A percentile compares a stretch with the other conserved stretches of the same genome.
Conservation (phyloP, 2,113 vertebrate species). For the Baryphthengus martii region DNA sequence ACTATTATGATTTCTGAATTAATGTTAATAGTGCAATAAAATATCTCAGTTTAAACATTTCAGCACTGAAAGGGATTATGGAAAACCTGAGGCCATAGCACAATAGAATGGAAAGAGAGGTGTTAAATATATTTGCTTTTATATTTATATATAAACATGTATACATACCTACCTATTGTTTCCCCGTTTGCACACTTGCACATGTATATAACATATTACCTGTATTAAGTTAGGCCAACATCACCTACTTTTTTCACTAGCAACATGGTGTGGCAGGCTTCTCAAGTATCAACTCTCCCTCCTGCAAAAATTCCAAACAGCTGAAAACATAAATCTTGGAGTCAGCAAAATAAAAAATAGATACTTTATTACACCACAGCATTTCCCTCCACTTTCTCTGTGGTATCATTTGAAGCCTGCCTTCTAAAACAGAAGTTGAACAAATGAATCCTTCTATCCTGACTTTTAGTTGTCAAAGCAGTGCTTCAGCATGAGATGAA, state of each 20-base stretch:
- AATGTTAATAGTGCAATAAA: background rate
- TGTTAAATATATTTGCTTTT: background rate
- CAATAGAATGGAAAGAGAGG: background rate
- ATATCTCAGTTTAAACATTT: background rate
- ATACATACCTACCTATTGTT: background rate
- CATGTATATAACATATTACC: fast-evolving
- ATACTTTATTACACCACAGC: conserved; percentile 32
- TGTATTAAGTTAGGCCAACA: background rate
- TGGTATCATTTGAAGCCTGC: conserved; percentile 73
- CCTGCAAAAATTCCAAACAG: background rate
- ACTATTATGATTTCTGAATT: background rate
- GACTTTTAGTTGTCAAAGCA: conserved; percentile 78
- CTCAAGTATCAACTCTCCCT: background rate
- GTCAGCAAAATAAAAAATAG: conserved; percentile 36
- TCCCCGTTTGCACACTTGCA: background rate
- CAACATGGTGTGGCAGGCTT: background rate
- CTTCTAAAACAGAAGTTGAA: conserved; percentile 79
- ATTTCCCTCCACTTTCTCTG: conserved; percentile 55
- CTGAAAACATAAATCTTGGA: conserved; percentile 54
- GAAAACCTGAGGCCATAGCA: background rate
- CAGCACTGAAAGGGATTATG: background rate
- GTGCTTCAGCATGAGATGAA: conserved; percentile 77
- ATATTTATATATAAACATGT: background rate
- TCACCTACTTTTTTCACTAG: background rate
- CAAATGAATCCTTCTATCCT: conserved; percentile 82